These are phyloP conservation scores for Rallus limicola DNA, from an alignment of 2,113 vertebrate genomes.

Conservation along the genomic window DNA sequence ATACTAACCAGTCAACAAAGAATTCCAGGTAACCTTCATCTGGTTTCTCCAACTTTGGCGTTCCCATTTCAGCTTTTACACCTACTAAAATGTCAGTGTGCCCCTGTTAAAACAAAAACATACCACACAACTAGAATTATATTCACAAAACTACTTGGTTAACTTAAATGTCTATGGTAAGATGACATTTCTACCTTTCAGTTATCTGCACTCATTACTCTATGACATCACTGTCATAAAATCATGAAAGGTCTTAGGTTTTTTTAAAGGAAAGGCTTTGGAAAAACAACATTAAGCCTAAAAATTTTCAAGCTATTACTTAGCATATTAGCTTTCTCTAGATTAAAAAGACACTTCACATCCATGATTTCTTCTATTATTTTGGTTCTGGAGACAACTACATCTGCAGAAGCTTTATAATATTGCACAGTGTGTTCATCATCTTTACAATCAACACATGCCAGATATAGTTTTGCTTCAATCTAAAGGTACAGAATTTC, in stretches of 20 bases:
- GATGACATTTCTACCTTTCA: not conserved
- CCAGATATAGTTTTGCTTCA: not conserved
- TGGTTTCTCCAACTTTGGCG: conserved; percentile 85
- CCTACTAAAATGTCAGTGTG: conserved; percentile 94
- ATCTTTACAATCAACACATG: not conserved
- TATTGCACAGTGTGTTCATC: not conserved
- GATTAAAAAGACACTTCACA: not conserved
- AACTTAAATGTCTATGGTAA: not conserved
- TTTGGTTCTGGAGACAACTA: not conserved
- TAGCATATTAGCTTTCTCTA: not conserved
- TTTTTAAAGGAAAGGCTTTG: not conserved
- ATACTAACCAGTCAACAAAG: conserved; percentile 94
- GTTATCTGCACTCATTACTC: not conserved
- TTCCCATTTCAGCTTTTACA: conserved; percentile 94
- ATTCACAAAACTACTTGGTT: not conserved
- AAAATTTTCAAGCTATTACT: not conserved
- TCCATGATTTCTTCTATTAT: not conserved
- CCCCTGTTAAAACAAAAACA: conserved; percentile 78
- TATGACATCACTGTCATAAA: not conserved
- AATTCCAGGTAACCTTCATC: conserved; percentile 94
- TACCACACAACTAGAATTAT: not conserved
- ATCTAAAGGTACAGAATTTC: not conserved
- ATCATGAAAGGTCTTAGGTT: not conserved
- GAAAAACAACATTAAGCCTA: not conserved
- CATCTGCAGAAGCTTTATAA: not conserved